Conservation (phyloP, 2,888 invertebrate genomes). For the Eupithecia abbreviata region DNA sequence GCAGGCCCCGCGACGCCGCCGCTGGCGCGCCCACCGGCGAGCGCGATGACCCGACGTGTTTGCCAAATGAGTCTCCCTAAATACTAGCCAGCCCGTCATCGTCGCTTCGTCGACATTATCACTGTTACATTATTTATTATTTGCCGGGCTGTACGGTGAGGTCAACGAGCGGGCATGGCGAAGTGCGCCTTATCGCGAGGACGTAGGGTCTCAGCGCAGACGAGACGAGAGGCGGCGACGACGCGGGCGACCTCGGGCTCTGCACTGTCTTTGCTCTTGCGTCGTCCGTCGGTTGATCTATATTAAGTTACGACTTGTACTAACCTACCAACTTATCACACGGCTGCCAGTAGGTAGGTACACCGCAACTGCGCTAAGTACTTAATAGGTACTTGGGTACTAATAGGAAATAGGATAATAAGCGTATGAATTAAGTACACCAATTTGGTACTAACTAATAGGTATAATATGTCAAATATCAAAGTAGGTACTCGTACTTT, state of each 20-base stretch:
- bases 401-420: background rate
- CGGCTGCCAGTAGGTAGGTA: constrained; percentile 10
- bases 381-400: background rate
- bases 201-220: constrained; percentile 70
- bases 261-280: constrained; percentile 76
- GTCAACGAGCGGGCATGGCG: constrained; percentile 75
- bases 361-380: background rate
- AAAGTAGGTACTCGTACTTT: too few relatives aligned
- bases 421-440: background rate
- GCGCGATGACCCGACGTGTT: constrained; percentile 67
- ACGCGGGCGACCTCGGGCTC: constrained; percentile 71
- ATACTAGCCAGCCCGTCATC: constrained; percentile 80
- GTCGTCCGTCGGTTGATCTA: constrained; percentile 65
- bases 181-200: constrained; percentile 77
- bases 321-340: constrained; percentile 23
- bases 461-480: too few relatives aligned
- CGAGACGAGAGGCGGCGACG: constrained; percentile 43
- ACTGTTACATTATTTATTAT: constrained; percentile 83
- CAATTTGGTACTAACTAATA: background rate
- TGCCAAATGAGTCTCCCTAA: constrained; percentile 75
- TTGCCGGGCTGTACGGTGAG: constrained; percentile 78
- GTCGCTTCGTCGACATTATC: constrained; percentile 81
- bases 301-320: constrained; percentile 6
- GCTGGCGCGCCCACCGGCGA: constrained; percentile 17
- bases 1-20: constrained; percentile 45